Evolutionary conservation across 92 coral and sea anemone species (phyloP), one percentile per base, ranked within the genome.

Genomic region (Parazoanthus swiftii): DNA sequence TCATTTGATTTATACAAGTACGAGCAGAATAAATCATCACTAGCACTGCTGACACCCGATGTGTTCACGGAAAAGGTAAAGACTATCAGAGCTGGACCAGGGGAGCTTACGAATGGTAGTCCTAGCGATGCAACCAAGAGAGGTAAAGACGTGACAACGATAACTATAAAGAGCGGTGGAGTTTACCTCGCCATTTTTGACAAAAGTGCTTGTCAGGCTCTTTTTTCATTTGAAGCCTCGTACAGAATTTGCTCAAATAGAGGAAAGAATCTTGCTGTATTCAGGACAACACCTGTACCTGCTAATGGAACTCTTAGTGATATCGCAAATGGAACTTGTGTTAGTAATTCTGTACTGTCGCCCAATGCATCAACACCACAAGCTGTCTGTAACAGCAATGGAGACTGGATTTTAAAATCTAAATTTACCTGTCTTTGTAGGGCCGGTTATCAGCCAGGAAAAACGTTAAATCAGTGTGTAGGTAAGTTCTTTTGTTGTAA

Each of bases 51-150:
- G 3, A 0, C 0, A 20, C 50, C 33, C 20, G 2, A 63, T 5
- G 8, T 5, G 10, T 66, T 66, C 23, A 66, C 23, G n/a, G n/a
- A 66, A 33, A 66, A 66, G n/a, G 72, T 66, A 18, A 66, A 66
- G 29, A 66, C 72, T 66, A 7, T 66, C 72, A 66, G n/a, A 73
- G 77, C 15, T 73, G 42, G 42, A n/a, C 77, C 77, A 73, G 77
- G 77, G 77, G 42, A 73, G 42, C 77, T 73, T 73, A 70, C 75
- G 35, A 10, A 20, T 26, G 35, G 75, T 70, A 3, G 3, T 1
- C 35, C 35, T 70, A 9, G 75, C 5, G 75, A 70, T 70, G 75
- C 35, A 20, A 20, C 35, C 25, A 8, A 73, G 39, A 73, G 43
- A 35, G 33, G 77, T 35, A 73, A 73, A 73, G 77, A 73, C 77